These are phyloP conservation scores for Menura novaehollandiae DNA, from an alignment of 2,113 vertebrate species.

Conservation along the genomic window DNA sequence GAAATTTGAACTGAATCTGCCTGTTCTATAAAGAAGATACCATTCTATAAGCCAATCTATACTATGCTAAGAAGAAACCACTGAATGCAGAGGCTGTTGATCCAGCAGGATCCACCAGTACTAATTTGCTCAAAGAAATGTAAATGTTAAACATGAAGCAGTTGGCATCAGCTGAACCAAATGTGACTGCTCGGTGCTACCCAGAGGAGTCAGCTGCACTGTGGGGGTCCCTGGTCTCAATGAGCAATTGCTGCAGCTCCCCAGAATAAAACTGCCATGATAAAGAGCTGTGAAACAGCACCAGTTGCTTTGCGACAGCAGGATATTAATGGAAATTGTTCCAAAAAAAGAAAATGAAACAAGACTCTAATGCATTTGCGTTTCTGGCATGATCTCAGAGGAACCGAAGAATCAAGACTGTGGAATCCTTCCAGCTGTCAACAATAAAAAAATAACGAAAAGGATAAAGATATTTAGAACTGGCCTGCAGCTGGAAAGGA, in stretches of 20 bases:
- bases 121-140: background rate
- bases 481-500: background rate
- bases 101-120: background rate
- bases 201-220: background rate
- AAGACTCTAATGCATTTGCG: background rate
- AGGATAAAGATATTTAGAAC: background rate
- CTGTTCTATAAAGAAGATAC: background rate
- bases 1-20: background rate
- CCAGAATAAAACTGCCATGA: background rate
- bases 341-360: background rate
- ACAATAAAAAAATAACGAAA: background rate
- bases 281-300: constrained; percentile 4
- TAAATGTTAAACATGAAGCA: background rate
- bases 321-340: background rate
- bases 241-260: background rate
- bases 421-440: background rate
- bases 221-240: background rate
- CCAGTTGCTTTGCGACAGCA: background rate
- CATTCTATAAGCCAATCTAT: background rate
- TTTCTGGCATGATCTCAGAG: background rate
- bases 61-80: background rate
- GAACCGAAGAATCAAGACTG: background rate
- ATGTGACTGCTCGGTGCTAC: background rate
- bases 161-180: background rate
- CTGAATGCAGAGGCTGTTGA: background rate